phyloP scores from a whole-genome alignment of 2,888 invertebrate genomes.

The Chloroclystis v-ata region DNA sequence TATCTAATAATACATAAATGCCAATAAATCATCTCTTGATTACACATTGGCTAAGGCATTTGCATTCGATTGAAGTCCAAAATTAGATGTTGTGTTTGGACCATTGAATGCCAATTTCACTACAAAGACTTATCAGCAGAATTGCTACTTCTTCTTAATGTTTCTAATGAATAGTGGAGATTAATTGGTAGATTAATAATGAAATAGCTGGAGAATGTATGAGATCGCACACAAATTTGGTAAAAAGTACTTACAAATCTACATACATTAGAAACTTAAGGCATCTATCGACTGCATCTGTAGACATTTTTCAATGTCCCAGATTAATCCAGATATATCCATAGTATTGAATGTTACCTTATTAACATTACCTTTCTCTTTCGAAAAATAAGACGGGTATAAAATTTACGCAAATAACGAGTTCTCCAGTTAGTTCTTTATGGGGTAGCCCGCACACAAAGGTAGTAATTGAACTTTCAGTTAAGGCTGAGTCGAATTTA shows the following conservation, averaged over 20 bases:
- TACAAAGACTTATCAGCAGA: conserved; percentile 6
- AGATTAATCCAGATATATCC: too few species aligned
- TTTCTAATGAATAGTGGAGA: not conserved
- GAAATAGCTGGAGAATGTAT: too few species aligned
- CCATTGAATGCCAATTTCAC: conserved; percentile 7
- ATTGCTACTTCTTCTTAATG: not conserved
- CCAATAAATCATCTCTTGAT: not conserved
- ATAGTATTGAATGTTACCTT: too few species aligned
- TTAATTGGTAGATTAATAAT: too few species aligned
- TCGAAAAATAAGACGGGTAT: too few species aligned
- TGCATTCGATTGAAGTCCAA: not conserved
- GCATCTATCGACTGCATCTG: too few species aligned
- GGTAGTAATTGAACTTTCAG: not conserved
- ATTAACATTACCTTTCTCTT: too few species aligned
- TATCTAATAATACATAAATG: too few species aligned
- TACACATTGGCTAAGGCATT: conserved; percentile 7
- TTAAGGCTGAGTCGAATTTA: not conserved
- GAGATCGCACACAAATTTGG: too few species aligned
- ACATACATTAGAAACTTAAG: too few species aligned
- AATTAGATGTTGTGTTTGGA: not conserved
- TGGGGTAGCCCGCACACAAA: not conserved
- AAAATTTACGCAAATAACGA: not conserved
- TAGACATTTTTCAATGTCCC: too few species aligned
- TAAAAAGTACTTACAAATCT: too few species aligned
- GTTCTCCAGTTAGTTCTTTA: not conserved